Evolutionary conservation across 2,113 vertebrate species (phyloP).

Genomic region (Electrona antarctica): DNA sequence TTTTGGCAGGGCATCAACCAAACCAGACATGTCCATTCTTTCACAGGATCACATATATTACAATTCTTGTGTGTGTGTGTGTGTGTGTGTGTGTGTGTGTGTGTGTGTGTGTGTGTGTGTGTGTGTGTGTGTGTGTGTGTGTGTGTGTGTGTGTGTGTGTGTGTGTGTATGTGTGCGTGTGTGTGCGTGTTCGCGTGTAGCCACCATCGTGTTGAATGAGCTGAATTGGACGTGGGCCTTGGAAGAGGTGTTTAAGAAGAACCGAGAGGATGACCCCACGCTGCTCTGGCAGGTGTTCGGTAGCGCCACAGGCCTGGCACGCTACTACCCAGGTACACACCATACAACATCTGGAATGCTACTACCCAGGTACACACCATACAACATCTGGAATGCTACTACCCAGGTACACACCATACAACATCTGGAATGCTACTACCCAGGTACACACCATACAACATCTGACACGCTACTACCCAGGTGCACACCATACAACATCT

Average conservation of each 20-base stretch:
- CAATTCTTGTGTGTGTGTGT: not conserved
- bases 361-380: not conserved
- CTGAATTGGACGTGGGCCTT: constrained; percentile 94
- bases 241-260: constrained; percentile 91
- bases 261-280: constrained; percentile 92
- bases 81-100: not conserved
- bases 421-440: not conserved
- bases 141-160: not conserved
- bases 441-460: no score
- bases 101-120: not conserved
- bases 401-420: not conserved
- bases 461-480: no score
- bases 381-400: not conserved
- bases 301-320: constrained; percentile 94
- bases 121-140: no score
- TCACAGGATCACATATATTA: no score
- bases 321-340: constrained; percentile 92
- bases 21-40: no score
- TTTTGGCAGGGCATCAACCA: no score
- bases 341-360: not conserved
- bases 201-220: constrained; percentile 95
- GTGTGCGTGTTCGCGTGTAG: constrained; percentile 57
- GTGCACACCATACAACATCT: no score
- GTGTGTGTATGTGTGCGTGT: constrained; percentile 10
- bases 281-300: constrained; percentile 98